Evolutionary conservation across 2,113 vertebrate genomes (phyloP).

Genomic region (Marcusenius ussheri): DNA sequence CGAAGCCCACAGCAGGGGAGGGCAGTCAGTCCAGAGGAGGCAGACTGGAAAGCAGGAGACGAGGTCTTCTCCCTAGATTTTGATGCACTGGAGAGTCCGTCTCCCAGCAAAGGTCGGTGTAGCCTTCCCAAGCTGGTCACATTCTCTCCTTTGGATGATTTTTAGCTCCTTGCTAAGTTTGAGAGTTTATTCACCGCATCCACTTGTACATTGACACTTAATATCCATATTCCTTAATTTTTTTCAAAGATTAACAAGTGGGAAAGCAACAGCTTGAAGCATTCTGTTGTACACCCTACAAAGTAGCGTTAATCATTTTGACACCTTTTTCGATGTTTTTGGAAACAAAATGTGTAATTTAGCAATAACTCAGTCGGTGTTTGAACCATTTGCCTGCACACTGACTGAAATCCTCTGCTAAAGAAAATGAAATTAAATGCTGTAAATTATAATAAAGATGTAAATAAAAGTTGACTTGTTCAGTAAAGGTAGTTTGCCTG

Average conservation of each 20-base stretch:
- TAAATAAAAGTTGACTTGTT: not conserved
- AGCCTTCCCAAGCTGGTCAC: conserved; percentile 52
- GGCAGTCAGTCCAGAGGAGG: conserved; percentile 12
- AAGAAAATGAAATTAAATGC: not conserved
- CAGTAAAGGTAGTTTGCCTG: not conserved
- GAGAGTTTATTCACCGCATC: not conserved
- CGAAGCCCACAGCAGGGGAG: conserved; percentile 1
- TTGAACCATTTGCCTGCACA: not conserved
- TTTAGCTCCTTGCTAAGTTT: conserved; percentile 1
- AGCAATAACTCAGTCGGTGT: not conserved
- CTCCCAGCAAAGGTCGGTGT: conserved; percentile 38
- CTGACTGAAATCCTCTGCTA: not conserved
- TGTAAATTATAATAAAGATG: not conserved
- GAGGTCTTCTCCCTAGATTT: conserved; percentile 57
- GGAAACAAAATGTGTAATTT: not conserved
- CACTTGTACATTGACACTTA: not conserved
- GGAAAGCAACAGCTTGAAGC: no score
- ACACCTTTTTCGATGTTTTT: not conserved
- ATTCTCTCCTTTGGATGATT: conserved; percentile 58
- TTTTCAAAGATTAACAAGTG: not conserved
- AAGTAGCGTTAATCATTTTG: not conserved
- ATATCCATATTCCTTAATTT: not conserved
- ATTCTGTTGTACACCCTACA: not conserved
- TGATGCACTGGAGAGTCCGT: conserved; percentile 41
- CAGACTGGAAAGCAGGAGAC: conserved; percentile 22